Base-by-base conservation (phyloP, 2,797 vertebrate genomes). In the Amniataba percoides region DNA sequence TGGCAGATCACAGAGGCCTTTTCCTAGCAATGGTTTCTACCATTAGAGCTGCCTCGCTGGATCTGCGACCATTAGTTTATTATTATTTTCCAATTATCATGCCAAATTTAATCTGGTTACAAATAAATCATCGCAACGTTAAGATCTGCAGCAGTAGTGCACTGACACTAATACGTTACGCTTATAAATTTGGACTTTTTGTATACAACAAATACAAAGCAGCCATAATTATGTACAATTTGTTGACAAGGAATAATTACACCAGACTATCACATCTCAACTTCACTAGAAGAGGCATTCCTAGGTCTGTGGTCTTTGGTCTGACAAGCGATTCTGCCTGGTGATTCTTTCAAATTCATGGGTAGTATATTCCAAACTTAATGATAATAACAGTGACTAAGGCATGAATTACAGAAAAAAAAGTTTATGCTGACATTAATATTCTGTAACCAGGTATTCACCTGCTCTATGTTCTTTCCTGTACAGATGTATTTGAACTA, bases 401-500 rank as follows among this genome's bases (percentile, higher is more conserved):
- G 6, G 5, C 31, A n/a, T 13, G 42, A 68, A 45, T 52, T 18
- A 52, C 6, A 61, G n/a, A 39, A 23, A 25, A 48, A 23, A 64
- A 11, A 58, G 10, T 14, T 67, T 56, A 57, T 65, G 25, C 5
- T 43, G 4, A 31, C 45, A 36, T 55, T 46, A 53, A 56, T 57
- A 11, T 25, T 58, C 23, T 55, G 16, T 52, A 36, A 74, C 58
- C 14, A 56, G 25, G 19, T 9, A 14, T 52, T 74, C 21, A 70
- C 48, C 53, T 83, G 4, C 19, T 70, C 21, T 64, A 39, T 84
- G 83, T 34, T 77, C 66, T 85, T 82, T 52, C 76, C 56, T 82
- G 64, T 25, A 21, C 88, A 99, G 98, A 95, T 98, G 87, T 97
- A 97, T 80, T 91, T 99, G 81, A 99, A 99, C 93, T 97, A 98